Evolutionary conservation across 2,888 invertebrate species (phyloP).

Genomic region (Monochamus alternatus): DNA sequence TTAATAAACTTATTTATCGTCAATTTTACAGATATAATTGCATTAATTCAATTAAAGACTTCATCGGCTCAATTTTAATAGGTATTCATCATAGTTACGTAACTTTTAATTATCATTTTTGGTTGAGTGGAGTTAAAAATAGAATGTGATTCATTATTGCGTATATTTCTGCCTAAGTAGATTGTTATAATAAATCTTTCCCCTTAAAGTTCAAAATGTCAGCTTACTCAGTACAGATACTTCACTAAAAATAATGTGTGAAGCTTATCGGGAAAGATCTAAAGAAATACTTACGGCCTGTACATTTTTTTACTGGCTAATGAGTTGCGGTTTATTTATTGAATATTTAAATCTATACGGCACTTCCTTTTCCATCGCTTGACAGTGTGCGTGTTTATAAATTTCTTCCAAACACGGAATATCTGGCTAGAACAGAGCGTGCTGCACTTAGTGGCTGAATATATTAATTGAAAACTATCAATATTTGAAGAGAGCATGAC

Average conservation of each 20-base stretch:
- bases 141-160: too few relatives aligned
- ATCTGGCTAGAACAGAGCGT: neutral
- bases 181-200: too few relatives aligned
- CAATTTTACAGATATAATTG: too few relatives aligned
- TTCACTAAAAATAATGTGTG: neutral
- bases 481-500: neutral
- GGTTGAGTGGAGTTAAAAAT: too few relatives aligned
- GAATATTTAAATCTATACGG: constrained; percentile 10
- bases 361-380: neutral
- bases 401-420: constrained; percentile 1
- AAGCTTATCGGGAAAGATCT: neutral
- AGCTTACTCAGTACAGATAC: neutral
- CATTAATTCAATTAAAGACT: too few relatives aligned
- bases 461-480: neutral
- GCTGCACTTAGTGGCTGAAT: neutral
- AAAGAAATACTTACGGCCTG: neutral
- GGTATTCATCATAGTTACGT: too few relatives aligned
- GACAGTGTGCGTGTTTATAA: constrained; percentile 2
- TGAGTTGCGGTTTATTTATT: constrained; percentile 5
- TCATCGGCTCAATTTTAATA: too few relatives aligned
- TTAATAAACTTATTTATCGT: too few relatives aligned
- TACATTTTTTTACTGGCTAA: neutral
- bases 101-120: too few relatives aligned
- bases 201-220: too few relatives aligned
- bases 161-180: too few relatives aligned